Evolutionary conservation across 2,888 invertebrate species (phyloP).

Genomic region (Ectobius pallidus): DNA sequence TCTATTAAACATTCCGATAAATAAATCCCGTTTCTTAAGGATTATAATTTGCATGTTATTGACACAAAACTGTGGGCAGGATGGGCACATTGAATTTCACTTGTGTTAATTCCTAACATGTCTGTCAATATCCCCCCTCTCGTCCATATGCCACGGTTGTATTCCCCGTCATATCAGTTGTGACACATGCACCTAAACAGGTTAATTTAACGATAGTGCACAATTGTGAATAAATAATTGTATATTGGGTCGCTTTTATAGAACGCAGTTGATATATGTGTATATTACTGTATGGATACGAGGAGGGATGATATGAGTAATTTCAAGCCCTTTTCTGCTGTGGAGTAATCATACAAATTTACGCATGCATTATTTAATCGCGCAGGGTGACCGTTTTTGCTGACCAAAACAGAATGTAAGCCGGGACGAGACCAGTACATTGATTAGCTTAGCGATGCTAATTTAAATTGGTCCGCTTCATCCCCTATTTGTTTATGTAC

Average conservation of each 20-base stretch:
- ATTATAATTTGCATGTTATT: too few species aligned
- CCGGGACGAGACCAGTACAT: conserved; percentile 30
- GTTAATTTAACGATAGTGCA: conserved; percentile 38
- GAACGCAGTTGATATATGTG: conserved; percentile 4
- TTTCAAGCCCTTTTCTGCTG: conserved; percentile 34
- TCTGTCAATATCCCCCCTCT: background rate
- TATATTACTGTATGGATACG: conserved; percentile 1
- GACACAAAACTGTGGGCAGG: too few species aligned
- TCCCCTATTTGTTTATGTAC: conserved; percentile 27
- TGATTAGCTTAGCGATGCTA: conserved; percentile 39
- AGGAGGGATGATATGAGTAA: conserved; percentile 22
- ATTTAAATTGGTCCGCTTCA: conserved; percentile 37
- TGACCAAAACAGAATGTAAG: conserved; percentile 37
- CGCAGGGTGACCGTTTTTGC: conserved; percentile 36
- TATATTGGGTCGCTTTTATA: conserved; percentile 30
- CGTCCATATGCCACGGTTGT: background rate
- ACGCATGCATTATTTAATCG: conserved; percentile 39
- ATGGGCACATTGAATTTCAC: conserved; percentile 21
- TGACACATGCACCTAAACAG: conserved; percentile 33
- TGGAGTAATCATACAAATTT: conserved; percentile 39
- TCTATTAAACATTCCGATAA: too few species aligned
- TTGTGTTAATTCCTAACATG: conserved; percentile 21
- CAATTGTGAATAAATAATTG: conserved; percentile 37
- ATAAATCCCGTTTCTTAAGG: too few species aligned
- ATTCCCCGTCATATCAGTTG: conserved; percentile 8